Conservation (phyloP, 2,797 vertebrate species). For the Sebastes baramenuke region DNA sequence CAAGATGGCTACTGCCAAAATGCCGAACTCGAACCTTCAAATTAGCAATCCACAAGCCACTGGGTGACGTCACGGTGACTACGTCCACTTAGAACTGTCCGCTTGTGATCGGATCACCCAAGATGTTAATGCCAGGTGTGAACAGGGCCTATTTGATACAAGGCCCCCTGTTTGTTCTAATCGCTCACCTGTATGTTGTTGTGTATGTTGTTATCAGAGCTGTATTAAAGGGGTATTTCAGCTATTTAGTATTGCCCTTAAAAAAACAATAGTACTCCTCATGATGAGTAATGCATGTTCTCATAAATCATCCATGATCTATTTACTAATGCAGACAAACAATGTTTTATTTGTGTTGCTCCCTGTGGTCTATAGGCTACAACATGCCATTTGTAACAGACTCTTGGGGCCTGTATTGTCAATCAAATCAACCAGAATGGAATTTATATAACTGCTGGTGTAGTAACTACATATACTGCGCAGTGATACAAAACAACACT, state of each 20-base stretch:
- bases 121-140: too few species aligned
- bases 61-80: too few species aligned
- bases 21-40: too few species aligned
- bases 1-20: too few species aligned
- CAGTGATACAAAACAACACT: neutral
- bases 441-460: neutral
- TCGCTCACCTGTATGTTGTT: too few species aligned
- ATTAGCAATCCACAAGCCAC: rapidly evolving
- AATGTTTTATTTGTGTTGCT: neutral
- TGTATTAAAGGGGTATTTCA: too few species aligned
- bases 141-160: too few species aligned
- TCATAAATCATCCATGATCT: neutral
- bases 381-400: neutral
- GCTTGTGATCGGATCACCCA: too few species aligned
- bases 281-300: neutral
- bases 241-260: too few species aligned
- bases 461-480: neutral
- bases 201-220: too few species aligned
- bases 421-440: neutral
- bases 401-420: neutral
- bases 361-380: neutral
- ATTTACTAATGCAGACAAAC: neutral
- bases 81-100: too few species aligned
- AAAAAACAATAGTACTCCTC: neutral
- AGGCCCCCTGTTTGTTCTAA: too few species aligned